phyloP scores from a whole-genome alignment of 2,888 invertebrate species.

The Zaprionus bogoriensis region DNA sequence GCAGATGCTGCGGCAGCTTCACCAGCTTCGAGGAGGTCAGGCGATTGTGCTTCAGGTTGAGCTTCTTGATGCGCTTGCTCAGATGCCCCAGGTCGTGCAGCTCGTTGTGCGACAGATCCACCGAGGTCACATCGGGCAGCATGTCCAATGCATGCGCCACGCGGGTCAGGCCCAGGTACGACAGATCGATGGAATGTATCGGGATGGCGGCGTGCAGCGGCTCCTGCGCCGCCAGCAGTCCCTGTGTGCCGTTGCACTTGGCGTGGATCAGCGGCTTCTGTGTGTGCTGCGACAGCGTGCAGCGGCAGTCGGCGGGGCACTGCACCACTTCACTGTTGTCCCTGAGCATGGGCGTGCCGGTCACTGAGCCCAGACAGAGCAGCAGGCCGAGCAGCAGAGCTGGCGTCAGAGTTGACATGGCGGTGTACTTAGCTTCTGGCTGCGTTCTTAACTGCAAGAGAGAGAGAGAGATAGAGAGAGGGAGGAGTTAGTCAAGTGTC shows the following conservation, averaged over 20 bases:
- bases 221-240: conserved; percentile 56
- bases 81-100: conserved; percentile 85
- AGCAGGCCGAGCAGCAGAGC: conserved; percentile 32
- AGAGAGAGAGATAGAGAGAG: background rate
- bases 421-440: conserved; percentile 1
- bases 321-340: too few species aligned
- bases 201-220: conserved; percentile 64
- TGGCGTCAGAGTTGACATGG: conserved; percentile 2
- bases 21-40: conserved; percentile 84
- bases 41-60: conserved; percentile 86
- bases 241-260: conserved; percentile 79
- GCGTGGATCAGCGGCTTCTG: conserved; percentile 77
- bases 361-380: conserved; percentile 18
- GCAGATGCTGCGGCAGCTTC: conserved; percentile 85
- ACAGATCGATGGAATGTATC: conserved; percentile 85
- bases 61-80: conserved; percentile 85
- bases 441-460: conserved; percentile 36
- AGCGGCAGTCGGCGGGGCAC: conserved; percentile 81
- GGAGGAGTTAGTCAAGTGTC: conserved; percentile 2
- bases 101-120: conserved; percentile 87
- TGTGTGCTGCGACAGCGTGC: conserved; percentile 66
- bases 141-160: conserved; percentile 85
- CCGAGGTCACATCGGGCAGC: conserved; percentile 85
- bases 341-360: conserved; percentile 12
- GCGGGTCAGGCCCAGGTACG: conserved; percentile 86